Evolutionary conservation across 1,140 invertebrate genomes (phyloP).

Genomic region (Drosophila ananassae): DNA sequence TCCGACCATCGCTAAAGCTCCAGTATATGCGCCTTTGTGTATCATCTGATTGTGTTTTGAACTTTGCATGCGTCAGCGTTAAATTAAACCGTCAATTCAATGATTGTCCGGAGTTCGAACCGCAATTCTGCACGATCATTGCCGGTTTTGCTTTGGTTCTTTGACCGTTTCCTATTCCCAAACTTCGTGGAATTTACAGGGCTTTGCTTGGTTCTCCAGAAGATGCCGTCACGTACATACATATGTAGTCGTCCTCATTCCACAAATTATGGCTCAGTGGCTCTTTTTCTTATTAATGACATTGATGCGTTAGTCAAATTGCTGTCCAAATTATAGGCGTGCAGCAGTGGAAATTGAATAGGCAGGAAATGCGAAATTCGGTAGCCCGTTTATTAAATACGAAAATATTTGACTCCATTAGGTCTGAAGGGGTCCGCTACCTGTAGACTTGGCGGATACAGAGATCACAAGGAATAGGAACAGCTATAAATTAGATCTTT

Average conservation of each 20-base stretch:
- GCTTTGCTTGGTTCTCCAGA: neutral
- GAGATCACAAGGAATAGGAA: constrained; percentile 55
- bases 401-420: constrained; percentile 40
- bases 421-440: constrained; percentile 21
- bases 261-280: constrained; percentile 51
- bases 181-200: constrained; percentile 52
- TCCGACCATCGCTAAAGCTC: constrained; percentile 1
- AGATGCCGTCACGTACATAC: constrained; percentile 72
- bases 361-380: constrained; percentile 80
- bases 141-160: constrained; percentile 67
- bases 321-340: constrained; percentile 64
- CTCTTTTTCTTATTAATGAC: constrained; percentile 56
- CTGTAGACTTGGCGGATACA: constrained; percentile 24
- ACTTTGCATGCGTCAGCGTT: constrained; percentile 69
- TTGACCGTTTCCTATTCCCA: constrained; percentile 64
- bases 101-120: constrained; percentile 65
- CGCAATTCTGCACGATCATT: constrained; percentile 72
- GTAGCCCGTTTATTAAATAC: constrained; percentile 75
- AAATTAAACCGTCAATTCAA: constrained; percentile 79
- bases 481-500: constrained; percentile 79
- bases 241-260: constrained; percentile 6
- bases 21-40: constrained; percentile 28
- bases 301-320: constrained; percentile 72
- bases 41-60: constrained; percentile 46
- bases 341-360: constrained; percentile 5